Evolutionary conservation across 2,888 invertebrate genomes (phyloP).

Genomic region (Ophion obscuratus): DNA sequence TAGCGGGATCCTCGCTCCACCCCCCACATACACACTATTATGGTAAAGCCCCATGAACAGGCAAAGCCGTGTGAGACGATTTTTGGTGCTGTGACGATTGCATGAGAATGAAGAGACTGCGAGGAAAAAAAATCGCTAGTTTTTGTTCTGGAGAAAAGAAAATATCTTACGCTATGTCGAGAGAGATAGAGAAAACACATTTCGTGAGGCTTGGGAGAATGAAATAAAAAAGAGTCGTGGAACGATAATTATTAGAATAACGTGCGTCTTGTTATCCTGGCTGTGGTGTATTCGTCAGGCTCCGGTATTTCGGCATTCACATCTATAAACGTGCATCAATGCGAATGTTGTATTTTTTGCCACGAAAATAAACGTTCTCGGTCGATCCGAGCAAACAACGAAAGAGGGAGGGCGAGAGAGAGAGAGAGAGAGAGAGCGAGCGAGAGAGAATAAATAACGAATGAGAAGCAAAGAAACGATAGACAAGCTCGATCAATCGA

Average conservation of each 20-base stretch:
- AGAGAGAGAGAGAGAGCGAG: neutral
- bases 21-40: slow-evolving; percentile 19
- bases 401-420: neutral
- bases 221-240: neutral
- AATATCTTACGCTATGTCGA: neutral
- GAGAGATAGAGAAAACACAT: neutral
- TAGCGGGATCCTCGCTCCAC: slow-evolving; percentile 47
- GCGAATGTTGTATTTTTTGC: slow-evolving; percentile 20
- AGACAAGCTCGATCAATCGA: slow-evolving; percentile 14
- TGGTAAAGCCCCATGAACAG: slow-evolving; percentile 53
- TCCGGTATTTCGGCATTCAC: slow-evolving; percentile 61
- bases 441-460: neutral
- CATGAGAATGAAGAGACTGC: slow-evolving; percentile 34
- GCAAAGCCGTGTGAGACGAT: slow-evolving; percentile 53
- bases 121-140: slow-evolving; percentile 29
- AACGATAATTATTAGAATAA: slow-evolving; percentile 27
- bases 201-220: neutral
- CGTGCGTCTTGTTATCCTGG: slow-evolving; percentile 43
- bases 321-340: slow-evolving; percentile 65
- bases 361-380: slow-evolving; percentile 39
- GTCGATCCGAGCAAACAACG: slow-evolving; percentile 8
- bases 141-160: slow-evolving; percentile 16
- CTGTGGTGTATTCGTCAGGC: slow-evolving; percentile 52
- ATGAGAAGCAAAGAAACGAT: too few species aligned
- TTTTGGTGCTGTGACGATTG: slow-evolving; percentile 28